Evolutionary conservation across 2,113 vertebrate genomes (phyloP), one percentile per base, ranked within the genome.

Genomic region (Trochalopteron elliotii): DNA sequence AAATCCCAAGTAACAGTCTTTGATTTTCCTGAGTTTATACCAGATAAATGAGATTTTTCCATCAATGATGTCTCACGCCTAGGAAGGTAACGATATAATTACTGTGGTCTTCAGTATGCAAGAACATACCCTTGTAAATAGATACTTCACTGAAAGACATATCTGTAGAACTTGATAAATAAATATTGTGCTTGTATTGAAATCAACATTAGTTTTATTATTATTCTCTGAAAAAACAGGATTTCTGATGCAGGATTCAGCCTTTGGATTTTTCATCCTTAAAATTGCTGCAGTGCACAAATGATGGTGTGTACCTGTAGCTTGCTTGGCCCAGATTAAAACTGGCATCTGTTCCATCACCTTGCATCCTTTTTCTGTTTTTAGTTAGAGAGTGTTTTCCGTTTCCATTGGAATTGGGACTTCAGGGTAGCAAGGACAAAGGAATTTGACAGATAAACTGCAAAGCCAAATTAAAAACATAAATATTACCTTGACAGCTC

Each of bases 401-500:
- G 28, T 68, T 68, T 68, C 42, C 9, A 4, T 23, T 81, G 45
- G 28, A 70, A 53, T 9, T 81, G 35, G 5, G 15, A 47, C 1
- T 6, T 61, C 53, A 31, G 25, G 10, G 25, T 63, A 19, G 27
- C 4, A 37, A 86, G 35, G 53, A 65, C 52, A 81, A 55, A 45
- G 12, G 16, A 61, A 65, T 74, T 64, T 24, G 55, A 37, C 4
- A 70, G 61, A 40, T 45, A 72, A 44, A 77, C 40, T 57, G 18
- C 35, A 86, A 79, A n/a, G 14, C 14, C 7, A 35, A 28, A 35
- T 87, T 60, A 60, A 57, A 86, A 87, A 49, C 4, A 6, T 9
- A 55, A 52, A 27, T 40, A 45, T 96, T 97, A 99, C 98, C 98
- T 98, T 98, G 53, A 90, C 98, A 98, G 49, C 95, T 97, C 50